Conservation (phyloP, 1,140 invertebrate species). For the Neodiprion lecontei region DNA sequence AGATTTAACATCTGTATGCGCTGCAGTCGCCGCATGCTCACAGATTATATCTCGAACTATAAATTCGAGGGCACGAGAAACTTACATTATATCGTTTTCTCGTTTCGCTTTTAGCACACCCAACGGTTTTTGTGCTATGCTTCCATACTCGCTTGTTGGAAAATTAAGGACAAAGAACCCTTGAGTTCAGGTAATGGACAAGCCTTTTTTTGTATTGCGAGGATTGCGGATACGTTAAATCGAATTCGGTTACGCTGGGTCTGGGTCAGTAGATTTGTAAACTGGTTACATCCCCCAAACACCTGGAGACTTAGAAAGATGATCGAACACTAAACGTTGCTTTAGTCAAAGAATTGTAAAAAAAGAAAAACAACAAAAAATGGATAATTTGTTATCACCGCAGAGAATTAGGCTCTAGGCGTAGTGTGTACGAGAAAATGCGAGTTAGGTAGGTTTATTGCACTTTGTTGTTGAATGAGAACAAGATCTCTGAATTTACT, state of each 20-base stretch:
- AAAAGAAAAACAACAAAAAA: too few species aligned
- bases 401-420: too few species aligned
- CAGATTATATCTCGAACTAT: conserved; percentile 21
- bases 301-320: too few species aligned
- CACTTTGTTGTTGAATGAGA: neutral
- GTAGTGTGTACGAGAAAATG: neutral
- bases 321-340: too few species aligned
- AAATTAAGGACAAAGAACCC: neutral
- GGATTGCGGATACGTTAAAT: neutral
- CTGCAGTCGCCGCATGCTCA: conserved; percentile 12
- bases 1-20: conserved; percentile 22
- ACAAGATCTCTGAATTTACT: neutral
- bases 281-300: too few species aligned
- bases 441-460: neutral
- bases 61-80: conserved; percentile 18
- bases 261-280: neutral
- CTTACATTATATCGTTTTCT: neutral
- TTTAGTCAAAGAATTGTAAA: too few species aligned
- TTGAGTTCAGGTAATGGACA: neutral
- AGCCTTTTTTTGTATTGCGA: neutral
- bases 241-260: conserved; percentile 1
- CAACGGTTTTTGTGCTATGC: neutral
- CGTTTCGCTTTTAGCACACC: neutral
- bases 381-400: too few species aligned
- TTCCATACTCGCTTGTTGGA: neutral